Base-by-base conservation (phyloP, 2,888 invertebrate species). In the Ichneumon xanthorius region DNA sequence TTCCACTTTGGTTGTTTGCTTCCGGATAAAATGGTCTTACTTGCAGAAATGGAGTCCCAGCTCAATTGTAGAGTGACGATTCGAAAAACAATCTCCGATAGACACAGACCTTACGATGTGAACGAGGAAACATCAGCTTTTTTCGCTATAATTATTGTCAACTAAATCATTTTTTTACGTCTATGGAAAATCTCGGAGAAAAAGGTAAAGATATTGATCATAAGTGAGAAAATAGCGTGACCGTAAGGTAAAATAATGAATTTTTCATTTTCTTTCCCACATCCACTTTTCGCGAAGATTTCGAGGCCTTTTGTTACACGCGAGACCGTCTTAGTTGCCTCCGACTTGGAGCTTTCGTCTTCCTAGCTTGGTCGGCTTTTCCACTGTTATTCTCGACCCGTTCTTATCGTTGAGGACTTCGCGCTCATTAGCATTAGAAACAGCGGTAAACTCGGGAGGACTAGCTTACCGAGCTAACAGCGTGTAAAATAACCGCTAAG, bases 401-500 rank as follows among this genome's bases (percentile, higher is more conserved):
- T 63, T 26, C 61, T 73, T 50, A 30, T 55, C 68, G 9, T 16
- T 40, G 79, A 53, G 83, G 88, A 63, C 33, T 63, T 30, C 30
- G 84, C 87, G 88, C 92, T 93, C 90, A 93, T 93, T 93, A 93
- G 93, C 93, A 93, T 93, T 85, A 93, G 92, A 93, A 92, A 92
- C 92, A 92, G 92, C 92, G 92, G 92, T 93, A 93, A 93, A 93
- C 92, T 93, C 91, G 90, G 77, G 80, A 80, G 88, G 90, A 90
- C 91, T 92, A 93, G 92, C 92, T 93, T 93, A 93, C 92, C 91
- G 92, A 94, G 93, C 90, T 93, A 94, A 94, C 94, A 93, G 94
- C 93, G 94, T 94, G 94, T 94, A 94, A 94, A 94, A 94, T 94
- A 94, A 94, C 93, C 93, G 93, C 94, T 94, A 93, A 94, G 93